Conservation (phyloP, 2,888 invertebrate species). For the Branchipolynoe longqiensis region DNA sequence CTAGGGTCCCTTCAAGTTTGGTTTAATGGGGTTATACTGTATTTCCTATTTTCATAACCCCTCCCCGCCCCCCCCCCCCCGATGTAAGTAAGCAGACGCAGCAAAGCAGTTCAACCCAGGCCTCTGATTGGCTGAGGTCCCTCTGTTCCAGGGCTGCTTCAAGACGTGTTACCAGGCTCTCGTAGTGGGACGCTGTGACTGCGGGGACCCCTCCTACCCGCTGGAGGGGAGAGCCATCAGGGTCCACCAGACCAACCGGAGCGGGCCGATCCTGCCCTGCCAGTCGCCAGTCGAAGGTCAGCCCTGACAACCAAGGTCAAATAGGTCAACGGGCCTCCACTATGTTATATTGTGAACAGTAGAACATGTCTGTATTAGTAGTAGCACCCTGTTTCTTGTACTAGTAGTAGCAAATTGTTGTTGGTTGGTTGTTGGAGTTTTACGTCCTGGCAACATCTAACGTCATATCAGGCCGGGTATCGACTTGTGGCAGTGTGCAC, state of each 20-base stretch:
- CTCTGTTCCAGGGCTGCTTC: background rate
- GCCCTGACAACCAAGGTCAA: background rate
- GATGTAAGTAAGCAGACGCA: no score
- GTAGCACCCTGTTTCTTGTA: no score
- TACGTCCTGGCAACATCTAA: no score
- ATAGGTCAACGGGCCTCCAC: background rate
- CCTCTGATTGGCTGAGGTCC: no score
- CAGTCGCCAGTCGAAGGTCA: background rate
- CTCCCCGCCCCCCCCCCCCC: no score
- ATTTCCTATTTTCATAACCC: background rate
- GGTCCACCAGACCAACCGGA: background rate
- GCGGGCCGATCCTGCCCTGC: background rate
- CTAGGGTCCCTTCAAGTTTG: background rate
- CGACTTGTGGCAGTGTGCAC: no score
- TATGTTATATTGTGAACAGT: background rate
- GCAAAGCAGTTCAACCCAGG: no score
- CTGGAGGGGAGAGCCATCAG: slow-evolving; percentile 3
- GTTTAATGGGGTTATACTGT: background rate
- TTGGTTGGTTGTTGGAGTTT: no score
- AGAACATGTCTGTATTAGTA: no score
- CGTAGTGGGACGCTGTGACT: background rate
- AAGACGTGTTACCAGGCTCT: slow-evolving; percentile 37
- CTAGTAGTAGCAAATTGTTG: no score
- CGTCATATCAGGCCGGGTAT: no score
- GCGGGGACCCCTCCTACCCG: slow-evolving; percentile 31